Percentiles rank a stretch among this genome's conserved stretches.
These are phyloP conservation scores for Psococerastis gibbosa DNA, from an alignment of 2,888 invertebrate species.

Conservation along the genomic window DNA sequence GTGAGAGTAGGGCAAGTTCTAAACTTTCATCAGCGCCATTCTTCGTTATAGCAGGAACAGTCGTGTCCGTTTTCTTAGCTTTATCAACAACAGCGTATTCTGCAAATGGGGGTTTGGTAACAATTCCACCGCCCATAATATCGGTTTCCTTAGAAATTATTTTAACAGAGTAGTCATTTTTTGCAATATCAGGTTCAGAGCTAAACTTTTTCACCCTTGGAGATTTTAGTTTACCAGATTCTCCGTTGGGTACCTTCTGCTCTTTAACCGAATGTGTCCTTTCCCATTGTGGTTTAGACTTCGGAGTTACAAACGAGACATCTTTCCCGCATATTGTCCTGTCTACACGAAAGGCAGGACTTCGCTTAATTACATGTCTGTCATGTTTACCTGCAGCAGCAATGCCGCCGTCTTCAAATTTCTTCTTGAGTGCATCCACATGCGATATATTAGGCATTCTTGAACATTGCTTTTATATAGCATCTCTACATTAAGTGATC, in stretches of 20 bases:
- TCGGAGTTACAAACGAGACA: slow-evolving; percentile 15
- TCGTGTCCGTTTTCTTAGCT: not conserved
- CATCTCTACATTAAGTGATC: too few relatives aligned
- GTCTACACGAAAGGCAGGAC: slow-evolving; percentile 35
- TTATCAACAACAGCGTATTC: slow-evolving; percentile 6
- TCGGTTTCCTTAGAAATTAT: not conserved
- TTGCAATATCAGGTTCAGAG: not conserved
- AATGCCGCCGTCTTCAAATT: slow-evolving; percentile 17
- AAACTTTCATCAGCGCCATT: slow-evolving; percentile 17
- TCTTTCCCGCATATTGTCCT: slow-evolving; percentile 24
- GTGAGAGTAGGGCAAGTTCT: slow-evolving; percentile 37
- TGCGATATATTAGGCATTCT: too few relatives aligned
- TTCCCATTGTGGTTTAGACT: slow-evolving; percentile 13
- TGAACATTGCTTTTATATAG: too few relatives aligned
- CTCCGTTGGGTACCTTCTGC: not conserved
- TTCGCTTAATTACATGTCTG: slow-evolving; percentile 28
- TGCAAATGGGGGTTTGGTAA: not conserved
- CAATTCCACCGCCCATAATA: not conserved
- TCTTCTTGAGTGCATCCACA: slow-evolving; percentile 19
- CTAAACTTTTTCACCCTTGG: not conserved
- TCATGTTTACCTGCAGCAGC: not conserved
- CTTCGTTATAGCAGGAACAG: not conserved
- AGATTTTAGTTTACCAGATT: not conserved
- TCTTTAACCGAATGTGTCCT: not conserved
- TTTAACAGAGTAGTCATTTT: slow-evolving; percentile 11